Conservation (phyloP, 2,888 invertebrate species). For the Idaea dimidiata region DNA sequence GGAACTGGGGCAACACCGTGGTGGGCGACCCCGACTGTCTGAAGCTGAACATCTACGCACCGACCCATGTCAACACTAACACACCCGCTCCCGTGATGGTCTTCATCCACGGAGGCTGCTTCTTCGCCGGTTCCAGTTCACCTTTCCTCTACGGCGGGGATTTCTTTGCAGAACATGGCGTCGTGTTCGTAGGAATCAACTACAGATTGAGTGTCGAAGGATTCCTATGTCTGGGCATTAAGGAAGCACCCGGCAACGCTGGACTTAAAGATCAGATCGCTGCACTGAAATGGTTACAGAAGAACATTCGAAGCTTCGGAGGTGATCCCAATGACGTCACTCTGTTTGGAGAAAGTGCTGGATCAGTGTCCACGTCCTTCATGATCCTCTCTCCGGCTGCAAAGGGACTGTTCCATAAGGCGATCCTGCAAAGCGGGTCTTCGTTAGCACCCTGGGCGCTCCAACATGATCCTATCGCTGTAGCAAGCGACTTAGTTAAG, state of each 20-base stretch:
- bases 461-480: slow-evolving; percentile 60
- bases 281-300: slow-evolving; percentile 64
- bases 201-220: slow-evolving; percentile 82
- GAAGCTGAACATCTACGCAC: slow-evolving; percentile 64
- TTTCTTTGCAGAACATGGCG: slow-evolving; percentile 78
- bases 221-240: slow-evolving; percentile 82
- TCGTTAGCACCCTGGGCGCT: slow-evolving; percentile 65
- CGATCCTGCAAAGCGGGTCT: slow-evolving; percentile 68
- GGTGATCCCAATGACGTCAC: slow-evolving; percentile 67
- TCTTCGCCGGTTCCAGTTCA: slow-evolving; percentile 80
- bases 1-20: slow-evolving; percentile 44
- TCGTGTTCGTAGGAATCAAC: slow-evolving; percentile 82
- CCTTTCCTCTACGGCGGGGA: slow-evolving; percentile 82
- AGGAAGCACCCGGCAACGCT: slow-evolving; percentile 84
- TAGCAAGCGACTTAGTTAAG: slow-evolving; percentile 56
- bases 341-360: slow-evolving; percentile 72
- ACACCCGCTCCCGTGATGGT: slow-evolving; percentile 80
- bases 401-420: slow-evolving; percentile 63
- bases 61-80: slow-evolving; percentile 29
- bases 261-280: slow-evolving; percentile 79
- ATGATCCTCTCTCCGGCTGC: slow-evolving; percentile 60
- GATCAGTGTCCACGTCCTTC: slow-evolving; percentile 64
- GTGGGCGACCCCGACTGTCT: slow-evolving; percentile 63
- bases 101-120: slow-evolving; percentile 84
- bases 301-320: slow-evolving; percentile 64